Conservation (phyloP, 1,140 invertebrate species). For the Vanessa atalanta region DNA sequence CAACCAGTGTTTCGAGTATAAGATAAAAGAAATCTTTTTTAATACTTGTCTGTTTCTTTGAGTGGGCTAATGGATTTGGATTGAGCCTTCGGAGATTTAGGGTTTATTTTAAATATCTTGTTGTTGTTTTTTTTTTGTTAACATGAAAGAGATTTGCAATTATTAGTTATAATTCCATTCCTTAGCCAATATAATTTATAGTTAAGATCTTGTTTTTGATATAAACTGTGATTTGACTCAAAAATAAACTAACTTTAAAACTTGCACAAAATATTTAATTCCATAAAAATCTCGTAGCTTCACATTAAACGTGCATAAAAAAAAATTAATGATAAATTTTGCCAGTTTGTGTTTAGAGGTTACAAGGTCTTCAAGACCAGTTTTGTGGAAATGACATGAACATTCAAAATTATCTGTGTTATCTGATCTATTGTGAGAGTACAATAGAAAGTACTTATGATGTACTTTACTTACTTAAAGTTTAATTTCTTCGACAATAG, state of each 20-base stretch:
- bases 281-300: too few species aligned
- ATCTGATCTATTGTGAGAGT: too few species aligned
- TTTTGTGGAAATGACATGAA: too few species aligned
- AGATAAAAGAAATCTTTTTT: slow-evolving; percentile 10
- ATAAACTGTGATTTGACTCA: too few species aligned
- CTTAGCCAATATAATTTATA: neutral
- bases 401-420: too few species aligned
- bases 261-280: too few species aligned
- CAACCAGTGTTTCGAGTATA: neutral
- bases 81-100: slow-evolving; percentile 5
- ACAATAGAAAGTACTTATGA: too few species aligned
- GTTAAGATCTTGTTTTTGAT: neutral
- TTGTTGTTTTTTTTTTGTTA: neutral
- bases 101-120: neutral
- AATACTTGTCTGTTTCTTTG: slow-evolving; percentile 1
- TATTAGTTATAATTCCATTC: neutral
- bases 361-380: too few species aligned
- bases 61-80: slow-evolving; percentile 4
- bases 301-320: too few species aligned
- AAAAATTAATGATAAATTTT: too few species aligned
- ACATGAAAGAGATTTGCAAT: slow-evolving; percentile 8
- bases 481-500: slow-evolving; percentile 84
- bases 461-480: slow-evolving; percentile 78
- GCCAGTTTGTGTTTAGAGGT: too few species aligned
- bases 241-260: too few species aligned